These are phyloP conservation scores for Lamproptera curius DNA, from an alignment of 2,888 invertebrate species.

Conservation along the genomic window DNA sequence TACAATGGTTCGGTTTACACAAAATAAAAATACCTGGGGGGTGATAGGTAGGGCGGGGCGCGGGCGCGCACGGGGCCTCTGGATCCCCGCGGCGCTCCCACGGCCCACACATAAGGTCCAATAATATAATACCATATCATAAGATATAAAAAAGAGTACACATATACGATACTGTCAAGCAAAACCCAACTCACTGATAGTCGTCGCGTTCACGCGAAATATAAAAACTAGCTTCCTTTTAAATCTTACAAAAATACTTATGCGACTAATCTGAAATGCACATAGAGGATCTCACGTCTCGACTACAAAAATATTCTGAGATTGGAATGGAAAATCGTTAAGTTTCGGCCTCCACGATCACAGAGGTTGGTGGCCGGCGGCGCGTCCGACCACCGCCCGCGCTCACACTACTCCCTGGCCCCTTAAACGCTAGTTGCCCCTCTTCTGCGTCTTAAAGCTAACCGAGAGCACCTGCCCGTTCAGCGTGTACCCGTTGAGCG, in stretches of 20 bases:
- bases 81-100: slow-evolving; percentile 44
- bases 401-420: background rate
- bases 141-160: slow-evolving; percentile 66
- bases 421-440: slow-evolving; percentile 52
- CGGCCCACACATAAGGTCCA: slow-evolving; percentile 71
- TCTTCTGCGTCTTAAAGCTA: slow-evolving; percentile 78
- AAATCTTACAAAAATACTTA: slow-evolving; percentile 79
- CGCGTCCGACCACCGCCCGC: slow-evolving; percentile 59
- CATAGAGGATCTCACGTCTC: slow-evolving; percentile 73
- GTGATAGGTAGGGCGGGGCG: slow-evolving; percentile 47
- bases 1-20: slow-evolving; percentile 75
- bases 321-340: slow-evolving; percentile 76
- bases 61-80: slow-evolving; percentile 39
- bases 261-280: slow-evolving; percentile 76
- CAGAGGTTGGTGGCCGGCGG: slow-evolving; percentile 49
- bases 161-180: slow-evolving; percentile 75
- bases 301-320: slow-evolving; percentile 77
- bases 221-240: slow-evolving; percentile 74
- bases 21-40: slow-evolving; percentile 76
- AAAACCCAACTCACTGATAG: slow-evolving; percentile 71
- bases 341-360: slow-evolving; percentile 50
- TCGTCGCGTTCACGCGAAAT: slow-evolving; percentile 72
- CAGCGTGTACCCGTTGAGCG: slow-evolving; percentile 75
- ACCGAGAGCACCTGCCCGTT: slow-evolving; percentile 77
- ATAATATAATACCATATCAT: slow-evolving; percentile 75